Evolutionary conservation across 2,888 invertebrate species (phyloP).

Genomic region (Conomelus anceps): DNA sequence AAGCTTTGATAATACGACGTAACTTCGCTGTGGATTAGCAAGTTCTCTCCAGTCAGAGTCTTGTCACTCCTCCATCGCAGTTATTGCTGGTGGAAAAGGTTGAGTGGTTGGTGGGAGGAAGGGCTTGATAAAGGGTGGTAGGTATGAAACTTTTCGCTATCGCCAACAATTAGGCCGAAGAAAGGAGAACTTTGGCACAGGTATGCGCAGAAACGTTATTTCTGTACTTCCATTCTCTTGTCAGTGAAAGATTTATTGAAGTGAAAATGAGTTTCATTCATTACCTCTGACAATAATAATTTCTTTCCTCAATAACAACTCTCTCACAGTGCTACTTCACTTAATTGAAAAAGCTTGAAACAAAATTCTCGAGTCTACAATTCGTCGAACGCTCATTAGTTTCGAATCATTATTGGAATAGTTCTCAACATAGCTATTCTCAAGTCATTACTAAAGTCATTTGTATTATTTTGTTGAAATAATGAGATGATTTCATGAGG

Average conservation of each 20-base stretch:
- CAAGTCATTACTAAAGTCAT: too few relatives aligned
- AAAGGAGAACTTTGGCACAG: background rate
- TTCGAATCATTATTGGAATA: too few relatives aligned
- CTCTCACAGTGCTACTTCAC: background rate
- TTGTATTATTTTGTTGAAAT: too few relatives aligned
- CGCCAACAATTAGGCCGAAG: background rate
- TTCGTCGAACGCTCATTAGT: background rate
- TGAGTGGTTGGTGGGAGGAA: background rate
- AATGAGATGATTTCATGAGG: too few relatives aligned
- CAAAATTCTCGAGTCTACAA: background rate
- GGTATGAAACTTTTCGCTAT: background rate
- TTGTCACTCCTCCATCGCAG: background rate
- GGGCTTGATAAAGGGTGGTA: background rate
- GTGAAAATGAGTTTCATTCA: background rate
- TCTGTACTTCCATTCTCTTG: background rate
- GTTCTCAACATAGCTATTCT: too few relatives aligned
- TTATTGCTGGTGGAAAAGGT: background rate
- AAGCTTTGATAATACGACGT: background rate
- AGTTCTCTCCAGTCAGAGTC: background rate
- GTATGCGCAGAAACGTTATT: background rate
- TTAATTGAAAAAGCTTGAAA: background rate
- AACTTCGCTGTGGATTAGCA: background rate
- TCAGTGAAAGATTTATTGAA: background rate
- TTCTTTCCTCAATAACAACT: background rate
- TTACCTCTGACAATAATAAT: background rate